Conservation (phyloP, 2,113 vertebrate species). For the Albula glossodonta region DNA sequence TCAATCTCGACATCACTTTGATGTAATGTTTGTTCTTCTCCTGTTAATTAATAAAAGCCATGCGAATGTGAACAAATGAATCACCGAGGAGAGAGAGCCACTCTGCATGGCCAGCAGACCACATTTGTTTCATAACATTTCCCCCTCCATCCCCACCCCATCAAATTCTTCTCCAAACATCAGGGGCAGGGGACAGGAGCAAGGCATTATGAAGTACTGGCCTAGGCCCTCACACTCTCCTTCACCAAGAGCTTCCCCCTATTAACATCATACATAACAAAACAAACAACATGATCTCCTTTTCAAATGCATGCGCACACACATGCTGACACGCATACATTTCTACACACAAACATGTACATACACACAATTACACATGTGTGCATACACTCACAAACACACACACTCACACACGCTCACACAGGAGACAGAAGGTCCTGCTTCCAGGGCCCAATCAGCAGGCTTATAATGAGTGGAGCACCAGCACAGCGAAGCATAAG, state of each 20-base stretch:
- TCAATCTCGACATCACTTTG: conserved; percentile 43
- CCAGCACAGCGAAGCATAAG: conserved; percentile 39
- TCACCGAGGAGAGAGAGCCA: not conserved
- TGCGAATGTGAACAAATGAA: not conserved
- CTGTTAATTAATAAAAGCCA: conserved; percentile 20
- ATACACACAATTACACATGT: not conserved
- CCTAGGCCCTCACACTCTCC: not conserved
- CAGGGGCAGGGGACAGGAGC: not conserved
- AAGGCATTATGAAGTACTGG: too few species aligned
- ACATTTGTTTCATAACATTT: not conserved
- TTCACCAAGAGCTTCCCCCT: too few species aligned
- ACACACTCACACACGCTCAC: not conserved
- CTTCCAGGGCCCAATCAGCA: not conserved
- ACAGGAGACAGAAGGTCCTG: not conserved
- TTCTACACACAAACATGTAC: not conserved
- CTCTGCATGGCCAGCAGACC: not conserved
- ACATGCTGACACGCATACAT: not conserved
- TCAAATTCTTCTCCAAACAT: not conserved
- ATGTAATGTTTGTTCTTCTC: conserved; percentile 28
- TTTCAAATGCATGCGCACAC: not conserved
- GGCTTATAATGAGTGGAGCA: not conserved
- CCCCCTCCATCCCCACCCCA: too few species aligned
- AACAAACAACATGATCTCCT: not conserved
- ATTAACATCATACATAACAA: not conserved
- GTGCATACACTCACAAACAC: not conserved